Percentiles rank a stretch among this genome's conserved stretches.
Conservation (phyloP, 2,888 invertebrate species). For the Diaprepes abbreviatus region DNA sequence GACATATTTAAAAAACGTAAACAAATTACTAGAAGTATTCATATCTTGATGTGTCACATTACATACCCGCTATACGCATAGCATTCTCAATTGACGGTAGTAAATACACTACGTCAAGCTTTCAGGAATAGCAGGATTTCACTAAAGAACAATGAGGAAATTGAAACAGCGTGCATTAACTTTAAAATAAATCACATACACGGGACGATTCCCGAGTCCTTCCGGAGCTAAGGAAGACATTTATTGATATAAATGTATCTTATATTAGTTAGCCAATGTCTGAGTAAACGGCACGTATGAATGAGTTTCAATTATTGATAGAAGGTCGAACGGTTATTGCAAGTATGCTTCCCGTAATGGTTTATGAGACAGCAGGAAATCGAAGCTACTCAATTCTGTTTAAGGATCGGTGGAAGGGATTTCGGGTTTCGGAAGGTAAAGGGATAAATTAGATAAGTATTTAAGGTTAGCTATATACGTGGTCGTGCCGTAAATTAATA, state of each 20-base stretch:
- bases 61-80: too few species aligned
- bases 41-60: too few species aligned
- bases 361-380: constrained; percentile 28
- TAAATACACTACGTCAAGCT: too few species aligned
- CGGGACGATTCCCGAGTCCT: constrained; percentile 58
- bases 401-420: neutral
- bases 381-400: neutral
- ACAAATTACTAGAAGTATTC: too few species aligned
- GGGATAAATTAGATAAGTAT: neutral
- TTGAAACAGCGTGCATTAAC: constrained; percentile 61
- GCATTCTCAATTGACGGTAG: too few species aligned
- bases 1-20: too few species aligned
- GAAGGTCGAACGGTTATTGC: constrained; percentile 22
- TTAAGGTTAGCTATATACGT: too few species aligned
- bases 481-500: too few species aligned
- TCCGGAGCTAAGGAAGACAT: constrained; percentile 54
- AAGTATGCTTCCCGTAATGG: neutral
- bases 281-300: constrained; percentile 39
- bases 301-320: constrained; percentile 47
- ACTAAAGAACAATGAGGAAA: constrained; percentile 55
- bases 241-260: constrained; percentile 61
- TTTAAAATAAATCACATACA: constrained; percentile 60
- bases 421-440: neutral
- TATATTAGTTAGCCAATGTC: constrained; percentile 49
- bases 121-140: too few species aligned